Base-by-base conservation (phyloP, 2,113 vertebrate genomes). In the Pachycephala philippinensis region DNA sequence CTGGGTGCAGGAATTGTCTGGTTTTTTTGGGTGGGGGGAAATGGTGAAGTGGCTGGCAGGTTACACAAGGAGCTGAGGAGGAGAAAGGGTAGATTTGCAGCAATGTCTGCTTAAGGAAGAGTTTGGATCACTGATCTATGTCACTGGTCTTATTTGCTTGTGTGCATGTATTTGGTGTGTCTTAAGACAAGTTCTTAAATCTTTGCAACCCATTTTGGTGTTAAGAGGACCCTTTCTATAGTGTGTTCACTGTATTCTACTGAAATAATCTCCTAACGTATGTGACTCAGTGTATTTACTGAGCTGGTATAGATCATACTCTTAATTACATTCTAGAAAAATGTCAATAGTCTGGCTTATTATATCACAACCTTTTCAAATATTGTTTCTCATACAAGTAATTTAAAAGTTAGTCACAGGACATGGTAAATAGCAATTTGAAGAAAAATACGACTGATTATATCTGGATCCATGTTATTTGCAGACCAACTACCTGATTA, bases 311-410 rank as follows among this genome's bases (percentile, higher is more conserved):
- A 49, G 69, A 64, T 68, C 6, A 76, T 28, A 23, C 1, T 77
- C 35, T 64, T 82, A 44, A 82, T 20, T 82, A 49, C 4, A 52
- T 61, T 89, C 21, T 56, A 89, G 56, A 78, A 92, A 92, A 91
- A 57, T 45, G 63, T 68, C 77, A 78, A 27, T 57, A 87, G 16
- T 56, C 45, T 81, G 60, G 11, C 53, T 52, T 82, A 86, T 85
- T 83, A 50, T 39, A 93, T 61, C 26, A 47, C 35, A 79, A 59
- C 11, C 18, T 96, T 89, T 89, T 84, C 72, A 95, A 93, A 95
- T 95, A 93, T 92, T 78, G 11, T 77, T 90, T 95, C 77, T 84
- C 44, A 65, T 65, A n/a, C 15, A 90, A 68, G 39, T 59, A 2
- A 92, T 90, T 92, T 69, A 54, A 40, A 90, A 89, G 52, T 71